These are phyloP conservation scores for Trogon melanurus DNA, from an alignment of 2,113 vertebrate species.

Conservation along the genomic window DNA sequence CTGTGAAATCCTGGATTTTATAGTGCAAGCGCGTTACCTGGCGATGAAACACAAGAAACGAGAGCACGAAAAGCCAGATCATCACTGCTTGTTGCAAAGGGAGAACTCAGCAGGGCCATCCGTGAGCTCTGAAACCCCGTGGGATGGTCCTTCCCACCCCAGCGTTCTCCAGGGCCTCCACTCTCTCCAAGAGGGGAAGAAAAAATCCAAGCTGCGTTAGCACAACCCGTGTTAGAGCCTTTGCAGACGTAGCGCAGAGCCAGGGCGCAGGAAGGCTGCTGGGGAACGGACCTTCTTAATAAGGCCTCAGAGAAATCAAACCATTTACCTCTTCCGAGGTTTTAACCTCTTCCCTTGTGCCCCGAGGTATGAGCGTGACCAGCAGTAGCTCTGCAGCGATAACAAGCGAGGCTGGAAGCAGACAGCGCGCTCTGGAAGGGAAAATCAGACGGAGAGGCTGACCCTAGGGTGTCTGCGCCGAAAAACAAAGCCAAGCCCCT, in stretches of 20 bases:
- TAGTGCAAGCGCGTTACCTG: not conserved
- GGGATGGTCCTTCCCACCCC: rapidly evolving
- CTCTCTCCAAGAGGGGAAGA: not conserved
- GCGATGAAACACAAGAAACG: not conserved
- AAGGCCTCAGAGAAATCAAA: not conserved
- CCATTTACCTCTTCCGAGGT: not conserved
- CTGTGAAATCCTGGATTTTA: not conserved
- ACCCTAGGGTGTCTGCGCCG: not conserved
- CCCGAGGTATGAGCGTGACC: not conserved
- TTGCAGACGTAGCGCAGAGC: rapidly evolving
- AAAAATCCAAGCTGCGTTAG: not conserved
- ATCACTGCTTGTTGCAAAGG: not conserved
- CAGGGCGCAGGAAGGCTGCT: not conserved
- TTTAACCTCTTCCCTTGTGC: not conserved
- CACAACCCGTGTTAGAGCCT: rapidly evolving
- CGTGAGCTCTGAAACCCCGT: not conserved
- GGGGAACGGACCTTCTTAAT: not conserved
- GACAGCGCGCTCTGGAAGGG: not conserved
- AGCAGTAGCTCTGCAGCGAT: not conserved
- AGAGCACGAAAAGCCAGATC: not conserved
- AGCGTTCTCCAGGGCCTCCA: not conserved
- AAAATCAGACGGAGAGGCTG: not conserved
- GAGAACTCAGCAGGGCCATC: not conserved
- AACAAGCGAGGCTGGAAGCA: not conserved
- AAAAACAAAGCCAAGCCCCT: not conserved